These are phyloP conservation scores for Sisyra nigra DNA, from an alignment of 2,888 invertebrate genomes.

Conservation along the genomic window DNA sequence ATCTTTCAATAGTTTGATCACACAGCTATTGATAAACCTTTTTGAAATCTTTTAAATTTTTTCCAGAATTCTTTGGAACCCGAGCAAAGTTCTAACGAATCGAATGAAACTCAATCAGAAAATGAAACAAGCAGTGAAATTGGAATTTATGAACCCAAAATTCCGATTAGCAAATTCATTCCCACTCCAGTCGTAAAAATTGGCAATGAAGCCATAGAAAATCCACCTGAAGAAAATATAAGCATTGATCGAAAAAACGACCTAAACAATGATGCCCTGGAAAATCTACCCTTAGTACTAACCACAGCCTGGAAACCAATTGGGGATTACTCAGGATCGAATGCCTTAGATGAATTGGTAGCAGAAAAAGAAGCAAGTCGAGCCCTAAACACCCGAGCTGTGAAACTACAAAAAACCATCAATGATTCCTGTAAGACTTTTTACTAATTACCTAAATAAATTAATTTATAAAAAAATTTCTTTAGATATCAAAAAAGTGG, in stretches of 20 bases:
- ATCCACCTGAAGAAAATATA: conserved; percentile 12
- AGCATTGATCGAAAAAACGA: conserved; percentile 11
- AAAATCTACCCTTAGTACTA: conserved; percentile 10
- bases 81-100: conserved; percentile 10
- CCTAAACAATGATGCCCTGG: conserved; percentile 13
- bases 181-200: conserved; percentile 26
- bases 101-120: conserved; percentile 1
- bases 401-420: conserved; percentile 12
- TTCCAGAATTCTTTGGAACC: conserved; percentile 1
- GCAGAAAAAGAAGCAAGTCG: conserved; percentile 34
- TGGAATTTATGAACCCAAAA: conserved; percentile 6
- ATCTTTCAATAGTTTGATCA: too few relatives aligned
- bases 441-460: background rate
- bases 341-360: conserved; percentile 21
- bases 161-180: conserved; percentile 19
- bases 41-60: too few relatives aligned
- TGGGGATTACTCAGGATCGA: background rate
- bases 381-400: conserved; percentile 32
- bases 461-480: background rate
- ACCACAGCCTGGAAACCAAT: conserved; percentile 12
- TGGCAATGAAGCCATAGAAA: conserved; percentile 22
- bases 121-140: conserved; percentile 3
- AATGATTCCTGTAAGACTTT: conserved; percentile 1
- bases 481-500: conserved; percentile 2
- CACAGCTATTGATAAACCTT: too few relatives aligned